These are phyloP conservation scores for Lithophane socia DNA, from an alignment of 2,888 invertebrate species.

Conservation along the genomic window DNA sequence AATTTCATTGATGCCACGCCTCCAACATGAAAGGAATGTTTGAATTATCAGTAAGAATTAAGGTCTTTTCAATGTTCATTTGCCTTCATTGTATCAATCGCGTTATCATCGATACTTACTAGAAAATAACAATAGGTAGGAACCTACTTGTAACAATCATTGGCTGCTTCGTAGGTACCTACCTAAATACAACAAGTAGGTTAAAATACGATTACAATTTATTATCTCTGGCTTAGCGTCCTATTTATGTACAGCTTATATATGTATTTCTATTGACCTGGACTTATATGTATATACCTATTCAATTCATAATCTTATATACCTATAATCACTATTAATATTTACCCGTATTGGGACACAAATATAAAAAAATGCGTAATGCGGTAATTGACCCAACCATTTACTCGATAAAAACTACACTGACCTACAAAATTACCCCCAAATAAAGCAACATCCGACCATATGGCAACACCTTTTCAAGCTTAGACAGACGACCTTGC, in stretches of 20 bases:
- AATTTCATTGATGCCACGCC: background rate
- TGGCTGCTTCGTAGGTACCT: background rate
- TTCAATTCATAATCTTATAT: background rate
- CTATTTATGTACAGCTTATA: background rate
- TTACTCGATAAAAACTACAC: conserved; percentile 22
- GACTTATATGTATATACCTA: background rate
- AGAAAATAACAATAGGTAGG: conserved; percentile 1
- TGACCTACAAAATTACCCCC: conserved; percentile 55
- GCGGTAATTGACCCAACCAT: background rate
- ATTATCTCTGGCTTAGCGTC: background rate
- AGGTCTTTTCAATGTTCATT: background rate
- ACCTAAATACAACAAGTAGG: background rate
- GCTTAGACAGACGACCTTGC: conserved; percentile 49
- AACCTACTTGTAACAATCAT: conserved; percentile 9
- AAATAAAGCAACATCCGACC: conserved; percentile 46
- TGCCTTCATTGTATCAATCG: conserved; percentile 10
- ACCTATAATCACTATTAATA: background rate
- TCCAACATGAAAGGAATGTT: background rate
- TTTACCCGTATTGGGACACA: background rate
- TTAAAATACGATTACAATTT: conserved; percentile 25
- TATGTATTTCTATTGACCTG: background rate
- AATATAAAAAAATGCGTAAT: conserved; percentile 1
- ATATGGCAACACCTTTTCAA: conserved; percentile 52
- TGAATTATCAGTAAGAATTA: background rate
- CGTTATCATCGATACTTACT: conserved; percentile 9